Base-by-base conservation (phyloP, 2,113 vertebrate species). In the Rattus rattus region DNA sequence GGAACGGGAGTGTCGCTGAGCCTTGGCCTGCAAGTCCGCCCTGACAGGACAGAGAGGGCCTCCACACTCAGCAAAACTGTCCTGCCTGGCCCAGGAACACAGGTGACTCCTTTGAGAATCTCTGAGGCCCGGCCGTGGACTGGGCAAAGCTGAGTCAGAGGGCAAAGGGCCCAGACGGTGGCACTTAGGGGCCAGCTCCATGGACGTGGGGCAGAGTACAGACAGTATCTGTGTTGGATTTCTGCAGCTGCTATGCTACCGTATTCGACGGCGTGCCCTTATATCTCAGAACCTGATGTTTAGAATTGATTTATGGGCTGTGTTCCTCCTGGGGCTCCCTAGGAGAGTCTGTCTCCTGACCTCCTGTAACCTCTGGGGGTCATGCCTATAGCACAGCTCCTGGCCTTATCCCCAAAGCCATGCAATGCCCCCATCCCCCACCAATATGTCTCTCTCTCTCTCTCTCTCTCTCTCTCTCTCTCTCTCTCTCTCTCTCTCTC, bases 21-120 rank as follows among this genome's bases (percentile, higher is more conserved):
- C 5, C n/a, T 36, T 5, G 36, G 11, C 20, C 47, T 26, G 10
- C 0, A 7, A 61, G 56, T 39, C 19, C 20, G 5, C n/a, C 0
- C 0, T 5, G 49, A 79, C 70, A 43, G 30, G 54, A 24, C 52
- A 49, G 30, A 2, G n/a, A 63, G 16, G n/a, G 16, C 7, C 39
- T 36, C 9, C 33, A 70, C 16, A 8, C 56, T 43, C 47, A 36
- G 54, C 28, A 54, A 12, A 28, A 61, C 59, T 47, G 24, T 84
- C n/a, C 59, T 43, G 59, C 36, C 39, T 5, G 4, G 24, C 81
- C 81, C 81, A 7, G 17, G 56, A 26, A 75, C 20, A 20, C 76
- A 73, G 67, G 19, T 9, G 2, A 47, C 8, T 36, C 47, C 16
- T 17, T 0, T 20, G 69, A 33, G 52, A n/a, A 26, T 67, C 70